phyloP scores from a whole-genome alignment of 2,113 vertebrate genomes.

The Eptesicus fuscus region DNA sequence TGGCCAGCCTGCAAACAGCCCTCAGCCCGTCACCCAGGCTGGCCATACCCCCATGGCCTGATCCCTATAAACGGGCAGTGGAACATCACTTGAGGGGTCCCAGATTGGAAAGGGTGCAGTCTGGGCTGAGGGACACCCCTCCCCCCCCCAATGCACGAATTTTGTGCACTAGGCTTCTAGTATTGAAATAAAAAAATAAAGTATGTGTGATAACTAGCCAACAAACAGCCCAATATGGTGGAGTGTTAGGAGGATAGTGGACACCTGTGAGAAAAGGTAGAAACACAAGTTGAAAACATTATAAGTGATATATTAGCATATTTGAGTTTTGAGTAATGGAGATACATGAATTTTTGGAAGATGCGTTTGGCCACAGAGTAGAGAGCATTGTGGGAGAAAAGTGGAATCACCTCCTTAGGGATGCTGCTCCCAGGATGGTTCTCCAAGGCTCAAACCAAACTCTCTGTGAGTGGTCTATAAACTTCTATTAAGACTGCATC shows the following conservation, averaged over 20 bases:
- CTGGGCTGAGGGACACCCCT: too few relatives aligned
- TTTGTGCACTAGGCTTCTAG: too few relatives aligned
- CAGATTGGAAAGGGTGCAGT: too few relatives aligned
- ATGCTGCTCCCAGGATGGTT: background rate
- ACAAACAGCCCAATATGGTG: background rate
- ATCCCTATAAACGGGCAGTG: too few relatives aligned
- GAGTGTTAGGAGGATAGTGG: background rate
- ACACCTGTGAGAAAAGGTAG: constrained; percentile 18
- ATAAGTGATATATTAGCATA: background rate
- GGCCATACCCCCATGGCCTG: too few relatives aligned
- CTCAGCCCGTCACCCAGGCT: too few relatives aligned
- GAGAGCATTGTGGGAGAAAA: background rate
- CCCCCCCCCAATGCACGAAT: too few relatives aligned
- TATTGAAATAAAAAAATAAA: constrained; percentile 35
- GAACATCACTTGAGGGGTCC: too few relatives aligned
- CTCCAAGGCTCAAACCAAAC: background rate
- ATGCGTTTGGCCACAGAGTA: background rate
- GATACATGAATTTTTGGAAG: background rate
- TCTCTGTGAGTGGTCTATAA: background rate
- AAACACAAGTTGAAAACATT: background rate
- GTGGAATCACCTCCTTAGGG: background rate
- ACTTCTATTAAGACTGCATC: background rate
- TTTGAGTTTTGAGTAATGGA: constrained; percentile 11
- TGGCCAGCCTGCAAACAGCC: too few relatives aligned
- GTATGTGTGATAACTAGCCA: background rate